Evolutionary conservation across 1,140 invertebrate species (phyloP), one percentile per base, ranked within the genome.

Genomic region (Orchestia grillus): DNA sequence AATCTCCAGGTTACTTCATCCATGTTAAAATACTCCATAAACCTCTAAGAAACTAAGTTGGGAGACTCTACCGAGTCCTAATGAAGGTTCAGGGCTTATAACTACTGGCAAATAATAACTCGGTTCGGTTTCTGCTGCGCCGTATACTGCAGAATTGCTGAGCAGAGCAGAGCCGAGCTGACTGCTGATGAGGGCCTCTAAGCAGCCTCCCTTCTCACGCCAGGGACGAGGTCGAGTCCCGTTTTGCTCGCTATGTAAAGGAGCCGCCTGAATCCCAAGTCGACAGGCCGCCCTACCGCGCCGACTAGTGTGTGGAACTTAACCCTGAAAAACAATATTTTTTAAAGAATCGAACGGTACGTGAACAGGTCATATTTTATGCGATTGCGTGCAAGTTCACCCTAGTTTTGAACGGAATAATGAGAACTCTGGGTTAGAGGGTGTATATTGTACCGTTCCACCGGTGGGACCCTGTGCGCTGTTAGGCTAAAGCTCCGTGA

Each of bases 41-140:
- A 77, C 3, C 62, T 77, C 28, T 23, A 36, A 77, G 62, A 77
- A 28, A 3, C 62, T 36, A 15, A 77, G 3, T 90, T 28, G 0
- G 28, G 42, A 41, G 28, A 90, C 88, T 90, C 88, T 90, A 90
- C 43, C 42, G 42, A 90, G 43, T 90, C 43, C n/a, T 90, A 90
- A 90, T 90, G 42, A 90, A 90, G 88, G 88, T 90, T 90, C 43
- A 43, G n/a, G 15, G 88, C 88, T 19, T 42, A 41, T 90, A 90
- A 42, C 28, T 41, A 42, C 41, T 42, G 41, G n/a, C 88, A 90
- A 90, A 90, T 90, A 90, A 90, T 90, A 90, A 90, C 8, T 42
- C 4, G n/a, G n/a, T 11, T 41, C 88, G 36, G 41, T 28, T 77
- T 77, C 41, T 90, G 43, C 88, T 0, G n/a, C 28, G 88, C 88